Conservation (phyloP, 2,113 vertebrate species). For the Poeciliopsis occidentalis region DNA sequence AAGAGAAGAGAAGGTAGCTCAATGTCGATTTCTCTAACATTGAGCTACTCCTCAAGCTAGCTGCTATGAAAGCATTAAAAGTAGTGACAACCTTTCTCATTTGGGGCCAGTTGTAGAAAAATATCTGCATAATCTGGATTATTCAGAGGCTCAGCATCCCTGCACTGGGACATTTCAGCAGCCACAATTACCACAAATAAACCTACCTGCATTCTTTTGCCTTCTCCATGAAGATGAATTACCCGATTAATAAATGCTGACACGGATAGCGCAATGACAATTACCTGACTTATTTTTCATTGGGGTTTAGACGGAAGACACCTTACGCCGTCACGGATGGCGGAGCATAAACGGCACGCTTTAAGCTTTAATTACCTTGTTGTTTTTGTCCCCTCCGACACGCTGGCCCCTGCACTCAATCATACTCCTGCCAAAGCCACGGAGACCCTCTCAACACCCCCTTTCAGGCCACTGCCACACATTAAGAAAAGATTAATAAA, state of each 20-base stretch:
- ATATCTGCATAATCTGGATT: background rate
- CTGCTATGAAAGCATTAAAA: background rate
- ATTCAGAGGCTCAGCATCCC: background rate
- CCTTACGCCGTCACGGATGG: constrained; percentile 79
- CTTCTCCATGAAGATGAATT: constrained; percentile 79
- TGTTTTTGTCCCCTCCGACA: constrained; percentile 76
- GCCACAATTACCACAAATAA: constrained; percentile 51
- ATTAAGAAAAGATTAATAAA: constrained; percentile 77
- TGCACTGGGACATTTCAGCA: background rate
- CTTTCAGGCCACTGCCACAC: constrained; percentile 48
- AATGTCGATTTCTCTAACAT: too few relatives aligned
- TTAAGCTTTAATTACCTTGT: constrained; percentile 83
- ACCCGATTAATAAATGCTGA: constrained; percentile 82
- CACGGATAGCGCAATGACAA: constrained; percentile 80
- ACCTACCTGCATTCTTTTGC: constrained; percentile 74
- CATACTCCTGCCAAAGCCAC: constrained; percentile 60
- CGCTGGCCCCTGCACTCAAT: constrained; percentile 76
- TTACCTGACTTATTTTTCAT: constrained; percentile 85
- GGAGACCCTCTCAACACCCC: constrained; percentile 38
- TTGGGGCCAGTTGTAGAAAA: background rate
- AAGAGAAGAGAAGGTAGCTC: too few relatives aligned
- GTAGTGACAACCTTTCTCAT: too few relatives aligned
- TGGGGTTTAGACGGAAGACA: constrained; percentile 68
- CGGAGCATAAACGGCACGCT: constrained; percentile 71
- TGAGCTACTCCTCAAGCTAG: too few relatives aligned